These are phyloP conservation scores for Danaus melanippus DNA, from an alignment of 1,140 invertebrate species.

Conservation along the genomic window DNA sequence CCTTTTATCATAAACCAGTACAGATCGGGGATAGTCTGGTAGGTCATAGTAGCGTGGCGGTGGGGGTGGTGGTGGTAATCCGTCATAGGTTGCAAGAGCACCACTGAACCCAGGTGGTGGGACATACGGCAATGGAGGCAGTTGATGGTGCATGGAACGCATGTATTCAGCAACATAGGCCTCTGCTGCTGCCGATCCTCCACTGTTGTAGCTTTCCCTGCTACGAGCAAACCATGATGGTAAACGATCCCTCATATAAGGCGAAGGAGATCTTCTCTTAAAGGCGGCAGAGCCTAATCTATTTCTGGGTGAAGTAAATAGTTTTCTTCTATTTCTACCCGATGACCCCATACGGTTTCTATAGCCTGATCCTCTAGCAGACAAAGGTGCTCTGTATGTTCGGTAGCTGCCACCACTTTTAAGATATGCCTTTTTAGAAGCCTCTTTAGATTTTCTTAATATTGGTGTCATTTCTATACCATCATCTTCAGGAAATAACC, in stretches of 20 bases:
- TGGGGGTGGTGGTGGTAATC: slow-evolving; percentile 79
- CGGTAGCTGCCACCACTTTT: slow-evolving; percentile 72
- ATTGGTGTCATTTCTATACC: slow-evolving; percentile 93
- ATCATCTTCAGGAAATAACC: slow-evolving; percentile 94
- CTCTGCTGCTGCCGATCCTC: slow-evolving; percentile 79
- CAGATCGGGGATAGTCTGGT: slow-evolving; percentile 72
- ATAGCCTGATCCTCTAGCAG: slow-evolving; percentile 51
- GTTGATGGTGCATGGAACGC: slow-evolving; percentile 84
- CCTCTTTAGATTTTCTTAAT: slow-evolving; percentile 89
- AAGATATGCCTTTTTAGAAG: slow-evolving; percentile 77
- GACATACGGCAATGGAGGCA: slow-evolving; percentile 82
- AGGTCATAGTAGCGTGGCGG: slow-evolving; percentile 85
- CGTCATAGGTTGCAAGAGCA: slow-evolving; percentile 76
- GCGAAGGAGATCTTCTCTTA: slow-evolving; percentile 74
- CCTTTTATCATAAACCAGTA: slow-evolving; percentile 78
- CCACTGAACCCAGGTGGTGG: slow-evolving; percentile 76
- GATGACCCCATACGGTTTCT: slow-evolving; percentile 54
- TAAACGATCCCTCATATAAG: slow-evolving; percentile 56
- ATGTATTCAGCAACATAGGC: slow-evolving; percentile 85
- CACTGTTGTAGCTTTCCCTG: slow-evolving; percentile 64
- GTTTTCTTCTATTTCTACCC: slow-evolving; percentile 69
- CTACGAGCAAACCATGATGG: slow-evolving; percentile 66
- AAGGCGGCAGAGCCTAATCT: slow-evolving; percentile 67
- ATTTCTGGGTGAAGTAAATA: slow-evolving; percentile 65
- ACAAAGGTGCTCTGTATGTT: slow-evolving; percentile 62